Base-by-base conservation (phyloP, 1,140 invertebrate species). In the Drosophila malerkotliana region DNA sequence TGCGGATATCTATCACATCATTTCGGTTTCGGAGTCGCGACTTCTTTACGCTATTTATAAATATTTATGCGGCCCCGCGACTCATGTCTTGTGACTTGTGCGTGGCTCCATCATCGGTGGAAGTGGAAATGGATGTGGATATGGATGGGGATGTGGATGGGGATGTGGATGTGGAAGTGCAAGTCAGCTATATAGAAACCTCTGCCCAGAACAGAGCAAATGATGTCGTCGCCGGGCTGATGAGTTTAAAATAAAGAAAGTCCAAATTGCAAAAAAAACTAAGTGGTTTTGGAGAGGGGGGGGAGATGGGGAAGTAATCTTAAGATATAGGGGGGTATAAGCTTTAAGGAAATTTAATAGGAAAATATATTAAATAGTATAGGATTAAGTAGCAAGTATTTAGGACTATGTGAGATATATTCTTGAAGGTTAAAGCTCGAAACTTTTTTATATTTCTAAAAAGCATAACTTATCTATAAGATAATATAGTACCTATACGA, bases 181-280 rank as follows among this genome's bases (percentile, higher is more conserved):
- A 28, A 28, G 26, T 28, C 26, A 21, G 21, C 6, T 5, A 5
- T 28, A 5, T 1, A 55, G 39, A 54, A 69, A 37, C 34, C 21
- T 21, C 21, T 37, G 34, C 10, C 34, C 34, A 37, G 34, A n/a
- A 62, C 51, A 53, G 28, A 53, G 78, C 78, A 87, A 87, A 87
- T 78, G 79, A 87, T 87, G 78, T 87, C 82, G 82, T 87, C 82
- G 78, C 75, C 82, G 78, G 52, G 74, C 71, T 79, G 83, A 82
- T 79, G 82, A 88, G 74, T 88, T 78, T 78, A 79, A 88, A 87
- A 87, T 87, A 88, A 85, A 78, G 69, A 78, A 87, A 73, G 55
- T 37, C 34, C 73, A 67, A 73, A 59, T 32, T 47, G 54, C 60
- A 63, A 55, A 76, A 68, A 88, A 56, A 75, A 82, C 82, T 85